A percentile compares a stretch with the other conserved stretches of the same genome.
These are phyloP conservation scores for Eueremaeus valkanovi DNA, from an alignment of 2,888 invertebrate species.

Conservation along the genomic window DNA sequence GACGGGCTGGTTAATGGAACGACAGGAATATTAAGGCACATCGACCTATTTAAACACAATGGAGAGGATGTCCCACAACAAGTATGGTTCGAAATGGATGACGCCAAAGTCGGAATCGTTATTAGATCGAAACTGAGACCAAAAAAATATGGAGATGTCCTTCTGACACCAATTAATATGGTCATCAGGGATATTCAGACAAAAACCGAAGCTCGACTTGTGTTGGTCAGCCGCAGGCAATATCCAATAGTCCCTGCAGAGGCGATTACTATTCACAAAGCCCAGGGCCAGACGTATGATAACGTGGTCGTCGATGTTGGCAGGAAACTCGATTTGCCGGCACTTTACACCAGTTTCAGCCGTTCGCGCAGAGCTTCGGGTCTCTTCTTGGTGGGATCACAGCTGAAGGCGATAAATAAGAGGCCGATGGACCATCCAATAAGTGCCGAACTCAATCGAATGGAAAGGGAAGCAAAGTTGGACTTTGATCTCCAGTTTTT, in stretches of 20 bases:
- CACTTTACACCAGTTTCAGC: background rate
- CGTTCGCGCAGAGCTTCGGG: background rate
- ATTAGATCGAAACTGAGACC: background rate
- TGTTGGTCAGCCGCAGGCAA: conserved; percentile 39
- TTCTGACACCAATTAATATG: background rate
- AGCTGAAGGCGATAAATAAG: too few species aligned
- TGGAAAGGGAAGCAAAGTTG: too few species aligned
- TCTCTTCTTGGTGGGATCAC: background rate
- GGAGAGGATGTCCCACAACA: background rate
- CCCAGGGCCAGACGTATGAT: conserved; percentile 44
- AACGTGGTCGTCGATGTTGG: conserved; percentile 27
- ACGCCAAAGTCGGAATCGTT: background rate
- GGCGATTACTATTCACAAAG: conserved; percentile 47
- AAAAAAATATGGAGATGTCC: background rate
- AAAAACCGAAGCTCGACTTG: background rate
- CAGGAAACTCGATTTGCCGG: background rate
- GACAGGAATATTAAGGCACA: conserved; percentile 41
- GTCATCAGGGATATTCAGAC: background rate
- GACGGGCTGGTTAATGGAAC: conserved; percentile 47
- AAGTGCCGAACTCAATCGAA: too few species aligned
- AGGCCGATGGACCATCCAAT: too few species aligned
- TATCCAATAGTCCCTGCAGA: conserved; percentile 47
- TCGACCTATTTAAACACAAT: background rate
- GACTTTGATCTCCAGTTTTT: too few species aligned
- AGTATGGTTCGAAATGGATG: background rate